Conservation (phyloP, 1,140 invertebrate genomes). For the Magallana gigas region DNA sequence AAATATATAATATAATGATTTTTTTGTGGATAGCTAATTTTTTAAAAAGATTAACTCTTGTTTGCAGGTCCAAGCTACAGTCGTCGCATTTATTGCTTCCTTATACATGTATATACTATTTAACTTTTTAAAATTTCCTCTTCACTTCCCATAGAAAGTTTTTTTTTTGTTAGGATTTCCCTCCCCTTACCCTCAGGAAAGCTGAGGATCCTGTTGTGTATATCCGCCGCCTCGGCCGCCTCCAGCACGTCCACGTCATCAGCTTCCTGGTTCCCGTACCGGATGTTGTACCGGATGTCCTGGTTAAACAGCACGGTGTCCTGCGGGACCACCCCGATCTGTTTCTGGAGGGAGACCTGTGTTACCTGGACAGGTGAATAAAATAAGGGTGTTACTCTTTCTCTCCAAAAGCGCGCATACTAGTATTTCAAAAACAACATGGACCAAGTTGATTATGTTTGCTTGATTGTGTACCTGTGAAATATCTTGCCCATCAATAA, state of each 20-base stretch:
- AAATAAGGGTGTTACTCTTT: too few relatives aligned
- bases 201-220: constrained; percentile 93
- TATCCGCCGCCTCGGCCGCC: constrained; percentile 94
- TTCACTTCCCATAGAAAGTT: too few relatives aligned
- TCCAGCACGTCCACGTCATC: constrained; percentile 90
- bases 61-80: too few relatives aligned
- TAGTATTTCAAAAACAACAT: too few relatives aligned
- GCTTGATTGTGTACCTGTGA: constrained; percentile 80
- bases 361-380: constrained; percentile 81
- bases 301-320: constrained; percentile 98
- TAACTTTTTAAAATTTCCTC: too few relatives aligned
- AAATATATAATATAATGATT: not conserved
- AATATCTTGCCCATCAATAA: constrained; percentile 92
- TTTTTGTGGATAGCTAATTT: too few relatives aligned
- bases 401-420: too few relatives aligned
- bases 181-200: constrained; percentile 87
- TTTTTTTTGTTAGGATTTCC: too few relatives aligned
- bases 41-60: too few relatives aligned
- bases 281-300: constrained; percentile 96
- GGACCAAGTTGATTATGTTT: too few relatives aligned
- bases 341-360: constrained; percentile 87
- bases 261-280: constrained; percentile 91
- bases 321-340: constrained; percentile 96
- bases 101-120: too few relatives aligned
- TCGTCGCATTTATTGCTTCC: too few relatives aligned